phyloP scores from a whole-genome alignment of 2,113 vertebrate genomes.

The Onychostruthus taczanowskii region DNA sequence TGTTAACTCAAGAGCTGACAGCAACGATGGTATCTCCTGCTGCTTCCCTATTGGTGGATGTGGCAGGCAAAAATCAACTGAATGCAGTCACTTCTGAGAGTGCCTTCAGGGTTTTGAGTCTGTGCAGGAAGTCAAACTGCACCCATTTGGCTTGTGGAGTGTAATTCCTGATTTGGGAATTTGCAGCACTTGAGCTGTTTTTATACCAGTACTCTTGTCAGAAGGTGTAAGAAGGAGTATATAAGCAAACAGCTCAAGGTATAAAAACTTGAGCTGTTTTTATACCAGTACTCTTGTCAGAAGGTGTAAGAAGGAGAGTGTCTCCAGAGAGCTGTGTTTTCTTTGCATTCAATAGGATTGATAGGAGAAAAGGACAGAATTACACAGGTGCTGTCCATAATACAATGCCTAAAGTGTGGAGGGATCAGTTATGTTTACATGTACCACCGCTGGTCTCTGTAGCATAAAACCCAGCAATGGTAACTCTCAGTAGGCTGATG shows the following conservation, averaged over 20 bases:
- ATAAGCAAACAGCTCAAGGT: no score
- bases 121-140: neutral
- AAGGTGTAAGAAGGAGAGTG: neutral
- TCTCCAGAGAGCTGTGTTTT: neutral
- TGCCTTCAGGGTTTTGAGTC: neutral
- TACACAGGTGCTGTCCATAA: neutral
- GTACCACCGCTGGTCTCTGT: neutral
- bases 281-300: neutral
- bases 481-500: neutral
- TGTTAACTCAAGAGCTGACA: neutral
- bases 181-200: neutral
- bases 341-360: neutral
- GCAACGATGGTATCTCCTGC: fast-evolving
- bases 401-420: neutral
- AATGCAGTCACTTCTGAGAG: neutral
- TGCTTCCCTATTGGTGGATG: fast-evolving
- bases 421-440: fast-evolving
- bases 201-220: neutral
- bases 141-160: neutral
- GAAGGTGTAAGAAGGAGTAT: neutral
- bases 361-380: neutral
- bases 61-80: neutral
- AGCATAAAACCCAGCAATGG: neutral
- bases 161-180: neutral
- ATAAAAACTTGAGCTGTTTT: neutral